Evolutionary conservation across 2,113 vertebrate genomes (phyloP).

Genomic region (Oreochromis aureus): DNA sequence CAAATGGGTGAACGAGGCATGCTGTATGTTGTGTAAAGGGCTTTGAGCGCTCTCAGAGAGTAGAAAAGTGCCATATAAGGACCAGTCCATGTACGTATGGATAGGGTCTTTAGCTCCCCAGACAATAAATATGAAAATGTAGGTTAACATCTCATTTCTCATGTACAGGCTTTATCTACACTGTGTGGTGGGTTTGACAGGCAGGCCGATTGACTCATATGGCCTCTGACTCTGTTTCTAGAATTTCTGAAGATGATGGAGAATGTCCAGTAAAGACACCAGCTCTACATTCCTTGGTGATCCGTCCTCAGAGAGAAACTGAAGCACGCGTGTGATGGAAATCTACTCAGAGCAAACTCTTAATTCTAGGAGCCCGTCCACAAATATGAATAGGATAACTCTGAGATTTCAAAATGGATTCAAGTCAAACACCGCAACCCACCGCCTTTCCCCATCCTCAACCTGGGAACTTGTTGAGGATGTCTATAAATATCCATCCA

Average conservation of each 20-base stretch:
- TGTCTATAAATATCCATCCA: constrained; percentile 68
- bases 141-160: neutral
- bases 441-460: neutral
- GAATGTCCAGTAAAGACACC: constrained; percentile 65
- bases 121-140: neutral
- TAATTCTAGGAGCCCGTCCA: neutral
- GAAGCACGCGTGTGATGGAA: neutral
- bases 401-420: neutral
- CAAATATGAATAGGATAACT: neutral
- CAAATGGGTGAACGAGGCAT: neutral
- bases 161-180: neutral
- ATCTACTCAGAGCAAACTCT: neutral
- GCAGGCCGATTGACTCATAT: neutral
- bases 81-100: neutral
- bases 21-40: neutral
- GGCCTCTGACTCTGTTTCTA: constrained; percentile 18
- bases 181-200: neutral
- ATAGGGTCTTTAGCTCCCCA: neutral
- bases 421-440: neutral
- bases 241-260: constrained; percentile 80
- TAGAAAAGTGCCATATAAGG: neutral
- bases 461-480: neutral
- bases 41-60: neutral
- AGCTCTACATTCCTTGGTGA: constrained; percentile 47
- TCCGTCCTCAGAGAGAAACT: neutral